Conservation (phyloP, 1,140 invertebrate genomes). For the Potamilus streckersoni region DNA sequence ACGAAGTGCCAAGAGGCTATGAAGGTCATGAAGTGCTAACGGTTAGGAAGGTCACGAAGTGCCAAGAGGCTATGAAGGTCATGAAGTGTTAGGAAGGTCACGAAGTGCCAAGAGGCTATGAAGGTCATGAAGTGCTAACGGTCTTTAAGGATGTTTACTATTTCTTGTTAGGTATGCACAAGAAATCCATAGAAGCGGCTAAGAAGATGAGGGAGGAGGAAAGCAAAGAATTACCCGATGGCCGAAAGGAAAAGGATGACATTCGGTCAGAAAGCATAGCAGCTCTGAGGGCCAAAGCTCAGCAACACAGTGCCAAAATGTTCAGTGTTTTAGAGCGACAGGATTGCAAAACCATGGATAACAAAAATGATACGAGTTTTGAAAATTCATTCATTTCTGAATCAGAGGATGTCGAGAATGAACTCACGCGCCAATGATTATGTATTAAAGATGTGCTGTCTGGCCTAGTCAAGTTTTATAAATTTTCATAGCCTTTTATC, state of each 20-base stretch:
- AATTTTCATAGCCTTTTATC: too few species aligned
- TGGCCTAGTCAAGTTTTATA: neutral
- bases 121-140: too few species aligned
- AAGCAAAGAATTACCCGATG: conserved; percentile 27
- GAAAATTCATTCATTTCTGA: conserved; percentile 19
- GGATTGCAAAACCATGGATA: conserved; percentile 2
- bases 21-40: too few species aligned
- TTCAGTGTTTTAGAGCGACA: conserved; percentile 29
- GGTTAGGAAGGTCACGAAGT: too few species aligned
- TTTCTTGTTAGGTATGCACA: conserved; percentile 89
- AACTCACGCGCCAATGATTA: conserved; percentile 6
- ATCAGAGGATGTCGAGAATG: conserved; percentile 7
- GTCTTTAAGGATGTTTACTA: too few species aligned
- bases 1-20: too few species aligned
- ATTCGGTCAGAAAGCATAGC: conserved; percentile 80
- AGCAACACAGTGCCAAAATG: conserved; percentile 84
- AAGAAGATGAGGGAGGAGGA: conserved; percentile 83
- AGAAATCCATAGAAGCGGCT: conserved; percentile 96
- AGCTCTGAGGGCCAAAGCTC: conserved; percentile 90
- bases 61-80: too few species aligned
- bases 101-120: too few species aligned
- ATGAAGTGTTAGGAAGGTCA: too few species aligned
- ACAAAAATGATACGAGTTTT: conserved; percentile 3
- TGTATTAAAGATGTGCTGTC: neutral
- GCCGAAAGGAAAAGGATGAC: conserved; percentile 38